Conservation (phyloP, 2,113 vertebrate genomes). For the Malurus cyaneus region DNA sequence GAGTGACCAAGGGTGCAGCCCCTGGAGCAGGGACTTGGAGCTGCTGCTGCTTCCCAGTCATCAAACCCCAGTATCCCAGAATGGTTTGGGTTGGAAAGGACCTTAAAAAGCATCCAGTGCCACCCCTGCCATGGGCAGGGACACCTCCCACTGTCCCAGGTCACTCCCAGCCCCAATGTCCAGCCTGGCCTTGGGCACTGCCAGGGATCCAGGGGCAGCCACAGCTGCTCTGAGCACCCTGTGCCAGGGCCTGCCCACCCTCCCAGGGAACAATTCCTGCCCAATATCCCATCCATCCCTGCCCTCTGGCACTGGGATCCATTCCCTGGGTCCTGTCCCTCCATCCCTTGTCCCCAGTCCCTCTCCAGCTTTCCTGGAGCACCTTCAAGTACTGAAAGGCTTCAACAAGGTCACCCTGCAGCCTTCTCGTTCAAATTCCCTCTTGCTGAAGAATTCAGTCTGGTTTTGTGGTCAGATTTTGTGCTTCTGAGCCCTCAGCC, state of each 20-base stretch:
- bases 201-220: background rate
- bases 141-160: background rate
- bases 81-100: background rate
- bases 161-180: background rate
- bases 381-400: background rate
- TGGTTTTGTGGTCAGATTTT: background rate
- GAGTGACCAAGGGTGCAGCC: rapidly evolving
- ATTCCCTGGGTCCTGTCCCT: background rate
- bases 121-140: background rate
- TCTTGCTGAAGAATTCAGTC: background rate
- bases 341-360: background rate
- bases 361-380: background rate
- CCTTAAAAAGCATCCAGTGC: rapidly evolving
- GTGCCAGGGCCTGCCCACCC: background rate
- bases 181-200: background rate
- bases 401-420: background rate
- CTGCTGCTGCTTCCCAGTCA: background rate
- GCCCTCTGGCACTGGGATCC: rapidly evolving
- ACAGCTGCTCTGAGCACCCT: background rate
- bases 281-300: rapidly evolving
- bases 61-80: too few relatives aligned
- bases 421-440: background rate
- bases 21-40: background rate
- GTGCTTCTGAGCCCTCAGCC: background rate
- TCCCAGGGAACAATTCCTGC: background rate